These are phyloP conservation scores for Ardeotis arabs DNA, from an alignment of 2,113 vertebrate species.

Conservation along the genomic window DNA sequence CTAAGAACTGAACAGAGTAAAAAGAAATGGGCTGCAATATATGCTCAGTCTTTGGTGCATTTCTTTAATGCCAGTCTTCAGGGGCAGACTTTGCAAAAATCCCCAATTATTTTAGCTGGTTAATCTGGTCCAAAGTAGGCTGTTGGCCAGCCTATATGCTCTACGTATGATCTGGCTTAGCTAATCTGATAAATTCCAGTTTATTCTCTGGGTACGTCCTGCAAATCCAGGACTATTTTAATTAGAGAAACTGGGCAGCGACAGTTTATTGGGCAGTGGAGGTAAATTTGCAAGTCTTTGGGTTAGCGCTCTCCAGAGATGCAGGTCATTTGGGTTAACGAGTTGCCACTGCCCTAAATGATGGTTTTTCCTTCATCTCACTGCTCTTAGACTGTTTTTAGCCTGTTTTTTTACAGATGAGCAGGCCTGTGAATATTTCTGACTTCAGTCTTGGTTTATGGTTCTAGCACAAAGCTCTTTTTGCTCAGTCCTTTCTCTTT, in stretches of 20 bases:
- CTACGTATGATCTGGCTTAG: slow-evolving; percentile 62
- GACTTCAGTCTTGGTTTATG: neutral
- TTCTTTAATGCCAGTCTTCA: slow-evolving; percentile 67
- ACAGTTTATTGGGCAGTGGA: slow-evolving; percentile 64
- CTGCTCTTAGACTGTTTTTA: slow-evolving; percentile 15
- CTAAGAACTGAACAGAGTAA: slow-evolving; percentile 40
- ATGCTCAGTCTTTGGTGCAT: slow-evolving; percentile 33
- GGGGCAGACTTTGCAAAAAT: slow-evolving; percentile 71
- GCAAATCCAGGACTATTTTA: slow-evolving; percentile 71
- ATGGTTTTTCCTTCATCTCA: slow-evolving; percentile 12
- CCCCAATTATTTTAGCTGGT: slow-evolving; percentile 71
- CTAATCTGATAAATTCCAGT: slow-evolving; percentile 71
- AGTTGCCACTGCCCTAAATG: slow-evolving; percentile 52
- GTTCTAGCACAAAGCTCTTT: neutral
- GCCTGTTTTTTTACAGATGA: slow-evolving; percentile 17
- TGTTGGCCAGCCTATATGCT: slow-evolving; percentile 66
- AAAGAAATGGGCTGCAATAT: slow-evolving; percentile 49
- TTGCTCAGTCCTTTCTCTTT: neutral
- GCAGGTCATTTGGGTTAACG: slow-evolving; percentile 64
- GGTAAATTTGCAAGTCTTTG: slow-evolving; percentile 55
- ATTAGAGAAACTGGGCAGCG: slow-evolving; percentile 53
- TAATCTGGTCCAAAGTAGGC: slow-evolving; percentile 70
- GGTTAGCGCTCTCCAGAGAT: neutral
- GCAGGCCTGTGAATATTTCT: neutral
- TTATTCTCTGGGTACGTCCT: slow-evolving; percentile 68